Evolutionary conservation across 2,113 vertebrate genomes (phyloP), one percentile per base, ranked within the genome.

Genomic region (Semnopithecus entellus): DNA sequence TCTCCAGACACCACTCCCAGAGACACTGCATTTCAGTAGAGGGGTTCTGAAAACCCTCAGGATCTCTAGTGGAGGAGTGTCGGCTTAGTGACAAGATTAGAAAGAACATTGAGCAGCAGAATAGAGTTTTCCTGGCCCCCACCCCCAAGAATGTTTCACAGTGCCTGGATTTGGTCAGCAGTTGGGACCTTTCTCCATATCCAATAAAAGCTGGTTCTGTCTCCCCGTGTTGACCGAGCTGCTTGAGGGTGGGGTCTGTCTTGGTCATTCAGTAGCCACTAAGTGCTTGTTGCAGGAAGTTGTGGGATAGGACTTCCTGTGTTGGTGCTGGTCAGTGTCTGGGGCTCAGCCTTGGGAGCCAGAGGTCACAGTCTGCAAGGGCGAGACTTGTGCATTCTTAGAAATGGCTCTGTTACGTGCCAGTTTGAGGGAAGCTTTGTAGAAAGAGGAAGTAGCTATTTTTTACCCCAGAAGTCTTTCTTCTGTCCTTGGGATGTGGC

Each of bases 401-500:
- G 40, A 66, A 90, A 32, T 20, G 23, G 50, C 43, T 61, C n/a
- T 35, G 12, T 25, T n/a, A 12, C 27, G 52, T 64, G 35, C 13
- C 25, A 91, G 45, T 17, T 57, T 93, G 76, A 72, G 59, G 16
- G 45, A 43, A n/a, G 22, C 7, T 1, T 81, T 40, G 5, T 23
- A 32, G 80, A 57, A 64, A 16, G 81, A 43, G 50, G 25, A 4
- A 30, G 20, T 81, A 12, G 45, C 9, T 52, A 5, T 64, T 92
- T 68, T 84, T 76, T 57, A 27, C 16, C 13, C 13, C 18, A 11
- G 9, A 73, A n/a, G 4, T 23, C 72, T 75, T 64, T 32, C 22
- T 10, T 30, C 20, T 18, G 0, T 61, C 3, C 0, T n/a, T 48
- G 45, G 43, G 43, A 11, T 72, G 43, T 68, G 48, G 40, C 91